phyloP scores from a whole-genome alignment of 2,113 vertebrate genomes.

The Dasypus novemcinctus region DNA sequence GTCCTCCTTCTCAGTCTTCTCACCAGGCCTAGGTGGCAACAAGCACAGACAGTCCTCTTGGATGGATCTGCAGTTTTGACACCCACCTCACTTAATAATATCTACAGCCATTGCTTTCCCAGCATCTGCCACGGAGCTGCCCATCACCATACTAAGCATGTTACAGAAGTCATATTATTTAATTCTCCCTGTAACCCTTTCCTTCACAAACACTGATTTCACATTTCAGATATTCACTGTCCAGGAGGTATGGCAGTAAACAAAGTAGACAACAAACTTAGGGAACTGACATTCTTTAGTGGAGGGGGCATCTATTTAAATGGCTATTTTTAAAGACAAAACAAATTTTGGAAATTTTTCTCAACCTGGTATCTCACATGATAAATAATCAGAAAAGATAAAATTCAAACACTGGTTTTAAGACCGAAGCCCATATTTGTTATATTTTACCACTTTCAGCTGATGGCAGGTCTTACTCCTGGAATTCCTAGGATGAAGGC shows the following conservation, averaged over 20 bases:
- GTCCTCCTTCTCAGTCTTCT: too few relatives aligned
- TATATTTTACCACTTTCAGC: background rate
- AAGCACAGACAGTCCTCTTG: background rate
- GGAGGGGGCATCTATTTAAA: background rate
- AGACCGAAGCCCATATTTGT: background rate
- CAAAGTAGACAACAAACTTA: background rate
- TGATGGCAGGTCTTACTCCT: background rate
- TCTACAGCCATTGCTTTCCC: accelerated
- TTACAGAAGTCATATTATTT: background rate
- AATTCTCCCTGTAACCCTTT: background rate
- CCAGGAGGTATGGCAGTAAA: background rate
- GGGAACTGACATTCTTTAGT: background rate
- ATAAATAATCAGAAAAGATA: background rate
- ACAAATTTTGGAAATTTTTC: background rate
- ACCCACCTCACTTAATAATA: too few relatives aligned
- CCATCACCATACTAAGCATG: accelerated
- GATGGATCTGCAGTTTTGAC: background rate
- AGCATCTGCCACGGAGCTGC: accelerated
- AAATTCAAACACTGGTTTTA: background rate
- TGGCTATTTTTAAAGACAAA: background rate
- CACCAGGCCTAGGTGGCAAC: background rate
- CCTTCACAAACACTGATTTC: background rate
- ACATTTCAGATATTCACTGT: background rate
- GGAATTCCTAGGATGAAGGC: background rate
- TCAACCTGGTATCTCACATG: background rate